phyloP scores from a whole-genome alignment of 2,888 invertebrate species.

The Drosophila hamatofila region DNA sequence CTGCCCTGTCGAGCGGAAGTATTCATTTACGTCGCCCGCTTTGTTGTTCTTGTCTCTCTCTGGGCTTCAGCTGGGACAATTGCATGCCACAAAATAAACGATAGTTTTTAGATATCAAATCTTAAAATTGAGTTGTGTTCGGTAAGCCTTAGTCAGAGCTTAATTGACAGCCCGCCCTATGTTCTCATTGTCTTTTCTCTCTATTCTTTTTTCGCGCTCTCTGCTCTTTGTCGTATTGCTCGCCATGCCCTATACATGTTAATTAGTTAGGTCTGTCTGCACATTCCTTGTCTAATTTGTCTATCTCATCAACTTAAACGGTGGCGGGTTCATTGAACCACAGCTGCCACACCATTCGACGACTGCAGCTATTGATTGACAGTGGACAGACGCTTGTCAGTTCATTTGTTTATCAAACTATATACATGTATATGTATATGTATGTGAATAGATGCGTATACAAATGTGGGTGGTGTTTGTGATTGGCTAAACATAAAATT shows the following conservation, averaged over 20 bases:
- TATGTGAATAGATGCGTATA: conserved; percentile 27
- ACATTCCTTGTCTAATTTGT: conserved; percentile 73
- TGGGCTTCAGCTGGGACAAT: conserved; percentile 27
- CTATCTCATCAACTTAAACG: conserved; percentile 64
- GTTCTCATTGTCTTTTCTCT: conserved; percentile 7
- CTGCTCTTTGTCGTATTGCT: conserved; percentile 18
- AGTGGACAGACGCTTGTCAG: conserved; percentile 66
- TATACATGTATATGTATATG: conserved; percentile 13
- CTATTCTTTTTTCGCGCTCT: conserved; percentile 22
- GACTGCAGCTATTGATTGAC: conserved; percentile 76
- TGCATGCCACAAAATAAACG: conserved; percentile 35
- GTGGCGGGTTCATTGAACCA: conserved; percentile 55
- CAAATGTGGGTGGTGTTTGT: conserved; percentile 11
- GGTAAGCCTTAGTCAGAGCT: conserved; percentile 40
- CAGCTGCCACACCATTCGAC: conserved; percentile 40
- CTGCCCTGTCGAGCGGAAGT: conserved; percentile 64
- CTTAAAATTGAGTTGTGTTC: conserved; percentile 39
- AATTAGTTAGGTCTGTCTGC: conserved; percentile 65
- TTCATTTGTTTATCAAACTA: conserved; percentile 39
- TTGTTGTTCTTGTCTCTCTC: conserved; percentile 39
- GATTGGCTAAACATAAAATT: conserved; percentile 32
- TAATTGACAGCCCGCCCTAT: conserved; percentile 35
- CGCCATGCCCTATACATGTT: conserved; percentile 52
- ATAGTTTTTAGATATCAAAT: conserved; percentile 61
- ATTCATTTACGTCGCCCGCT: conserved; percentile 63